Conservation (phyloP, 2,797 vertebrate genomes). For the Myripristis murdjan region DNA sequence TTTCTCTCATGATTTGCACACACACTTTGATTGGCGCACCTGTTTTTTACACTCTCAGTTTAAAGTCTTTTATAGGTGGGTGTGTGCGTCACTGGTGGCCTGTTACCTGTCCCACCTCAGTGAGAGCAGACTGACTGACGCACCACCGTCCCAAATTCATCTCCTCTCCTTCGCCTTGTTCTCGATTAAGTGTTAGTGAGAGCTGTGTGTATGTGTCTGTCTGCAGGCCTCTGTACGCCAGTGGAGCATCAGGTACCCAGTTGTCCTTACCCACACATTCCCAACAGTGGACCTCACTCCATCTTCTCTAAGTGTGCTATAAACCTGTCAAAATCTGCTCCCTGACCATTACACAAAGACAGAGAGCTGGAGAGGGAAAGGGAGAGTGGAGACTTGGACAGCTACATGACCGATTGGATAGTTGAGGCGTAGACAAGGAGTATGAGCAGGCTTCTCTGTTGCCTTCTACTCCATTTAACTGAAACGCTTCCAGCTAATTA, state of each 20-base stretch:
- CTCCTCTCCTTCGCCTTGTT: constrained; percentile 41
- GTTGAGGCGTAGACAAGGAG: background rate
- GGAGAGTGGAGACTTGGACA: constrained; percentile 9
- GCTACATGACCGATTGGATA: constrained; percentile 1
- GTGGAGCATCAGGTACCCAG: constrained; percentile 33
- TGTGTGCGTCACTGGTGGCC: background rate
- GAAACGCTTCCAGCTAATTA: constrained; percentile 24
- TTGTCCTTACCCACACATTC: constrained; percentile 47
- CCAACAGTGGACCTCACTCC: constrained; percentile 40
- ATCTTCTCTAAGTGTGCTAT: constrained; percentile 43
- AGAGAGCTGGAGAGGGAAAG: constrained; percentile 16
- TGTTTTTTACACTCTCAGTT: background rate
- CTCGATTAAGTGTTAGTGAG: constrained; percentile 54
- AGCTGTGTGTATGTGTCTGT: constrained; percentile 8
- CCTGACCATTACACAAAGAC: constrained; percentile 37
- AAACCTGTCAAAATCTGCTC: constrained; percentile 55
- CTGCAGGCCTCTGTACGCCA: constrained; percentile 26
- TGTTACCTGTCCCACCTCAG: constrained; percentile 56
- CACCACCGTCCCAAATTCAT: constrained; percentile 4
- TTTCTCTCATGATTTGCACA: constrained; percentile 19
- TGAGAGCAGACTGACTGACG: constrained; percentile 62
- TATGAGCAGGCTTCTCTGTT: constrained; percentile 11
- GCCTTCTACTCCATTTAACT: constrained; percentile 13
- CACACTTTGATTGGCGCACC: constrained; percentile 7
- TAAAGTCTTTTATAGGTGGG: background rate